These are phyloP conservation scores for Littorina saxatilis DNA, from an alignment of 1,140 invertebrate genomes.

Conservation along the genomic window DNA sequence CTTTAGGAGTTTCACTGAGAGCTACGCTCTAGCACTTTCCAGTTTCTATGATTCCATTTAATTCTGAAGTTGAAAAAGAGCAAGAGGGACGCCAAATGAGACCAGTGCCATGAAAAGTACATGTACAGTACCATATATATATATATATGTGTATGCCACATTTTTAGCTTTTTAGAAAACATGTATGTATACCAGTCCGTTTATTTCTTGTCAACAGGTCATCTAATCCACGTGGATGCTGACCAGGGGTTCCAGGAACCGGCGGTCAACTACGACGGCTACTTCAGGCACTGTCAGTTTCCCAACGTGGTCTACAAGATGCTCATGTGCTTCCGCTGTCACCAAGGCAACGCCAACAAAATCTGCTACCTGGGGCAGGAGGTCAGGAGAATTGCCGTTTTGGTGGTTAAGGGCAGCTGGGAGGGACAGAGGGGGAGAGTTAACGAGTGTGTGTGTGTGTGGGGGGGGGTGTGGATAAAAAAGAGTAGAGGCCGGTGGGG, in stretches of 20 bases:
- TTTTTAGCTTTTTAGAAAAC: no score
- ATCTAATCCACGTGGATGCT: constrained; percentile 62
- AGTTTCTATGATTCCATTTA: no score
- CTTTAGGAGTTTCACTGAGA: no score
- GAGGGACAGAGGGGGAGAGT: background rate
- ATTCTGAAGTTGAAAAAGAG: no score
- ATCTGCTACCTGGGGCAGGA: constrained; percentile 60
- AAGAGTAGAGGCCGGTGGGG: background rate
- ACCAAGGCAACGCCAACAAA: constrained; percentile 1
- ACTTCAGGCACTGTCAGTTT: constrained; percentile 65
- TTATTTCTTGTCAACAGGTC: constrained; percentile 59
- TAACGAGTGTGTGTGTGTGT: background rate
- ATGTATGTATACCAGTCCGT: no score
- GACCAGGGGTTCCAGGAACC: constrained; percentile 57
- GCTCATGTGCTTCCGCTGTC: constrained; percentile 60
- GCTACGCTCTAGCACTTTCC: no score
- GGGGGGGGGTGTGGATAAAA: background rate
- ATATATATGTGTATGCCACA: no score
- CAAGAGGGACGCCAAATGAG: no score
- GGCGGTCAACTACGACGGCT: constrained; percentile 39
- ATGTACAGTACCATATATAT: no score
- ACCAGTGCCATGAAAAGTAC: no score
- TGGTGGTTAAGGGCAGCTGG: background rate
- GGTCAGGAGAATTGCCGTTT: constrained; percentile 53
- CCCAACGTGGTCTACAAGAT: constrained; percentile 62